Base-by-base conservation (phyloP, 2,888 invertebrate genomes). In the Sinotaia quadrata region DNA sequence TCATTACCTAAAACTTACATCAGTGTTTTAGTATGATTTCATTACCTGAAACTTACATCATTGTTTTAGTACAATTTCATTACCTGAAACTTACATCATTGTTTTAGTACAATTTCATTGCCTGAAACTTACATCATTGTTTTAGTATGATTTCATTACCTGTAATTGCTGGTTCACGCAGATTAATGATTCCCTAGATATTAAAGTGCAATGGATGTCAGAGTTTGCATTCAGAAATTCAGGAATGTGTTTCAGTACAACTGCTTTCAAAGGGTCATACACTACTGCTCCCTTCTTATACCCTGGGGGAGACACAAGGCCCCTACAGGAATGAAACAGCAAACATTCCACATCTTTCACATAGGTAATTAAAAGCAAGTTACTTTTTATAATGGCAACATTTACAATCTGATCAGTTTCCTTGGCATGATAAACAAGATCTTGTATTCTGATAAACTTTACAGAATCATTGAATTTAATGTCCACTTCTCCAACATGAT, bases 201-300 rank as follows among this genome's bases (percentile, higher is more conserved):
- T 44, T 2, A 63, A 54, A 12, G 78, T 59, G 1, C 21, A 34
- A 8, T 67, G 60, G 1, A 84, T 56, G 36, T 74, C 72, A 0
- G 80, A 75, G 21, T 65, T 54, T n/a, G 75, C 74, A 31, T 68
- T 59, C n/a, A 82, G 63, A 31, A 80, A 76, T 33, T 61, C 37
- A 2, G 76, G 70, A 7, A 80, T 69, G 58, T 81, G 78, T 41
- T 75, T 71, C 15, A 84, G 36, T 21, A 80, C 67, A 21, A 61
- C 62, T 21, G 75, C 72, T 37, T 72, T 73, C n/a, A 73, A 59
- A n/a, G 80, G 68, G 62, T 84, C 76, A 58, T 78, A 82, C 5
- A 84, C 29, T 7, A 84, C 67, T 1, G 78, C 77, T 0, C 81
- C 84, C 61, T 84, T 84, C 15, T 68, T 65, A 15, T 77, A 58